Evolutionary conservation across 2,113 vertebrate species (phyloP), one percentile per base, ranked within the genome.

Genomic region (Chroicocephalus ridibundus): DNA sequence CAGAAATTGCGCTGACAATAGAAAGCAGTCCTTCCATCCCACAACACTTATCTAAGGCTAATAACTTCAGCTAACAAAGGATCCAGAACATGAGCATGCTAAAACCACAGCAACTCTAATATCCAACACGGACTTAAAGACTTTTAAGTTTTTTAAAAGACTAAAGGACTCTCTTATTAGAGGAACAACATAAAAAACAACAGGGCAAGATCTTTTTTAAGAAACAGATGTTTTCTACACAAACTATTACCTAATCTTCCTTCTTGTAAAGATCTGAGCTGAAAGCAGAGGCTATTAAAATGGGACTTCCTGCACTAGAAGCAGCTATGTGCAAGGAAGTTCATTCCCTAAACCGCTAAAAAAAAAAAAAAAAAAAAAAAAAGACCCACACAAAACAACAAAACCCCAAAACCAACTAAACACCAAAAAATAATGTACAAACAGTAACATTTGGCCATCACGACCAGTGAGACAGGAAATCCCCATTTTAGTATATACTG

Each of bases 11-110:
- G 0, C 91, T 77, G 72, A 92, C 78, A 95, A 94, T 51, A 91
- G 68, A 88, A 96, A 70, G 84, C 83, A 91, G 92, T 51, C 83
- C 68, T 94, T 74, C 86, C 51, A 86, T 86, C 78, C 86, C 91
- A 92, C 78, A 96, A 80, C 40, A 91, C 83, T 93, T 91, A 93
- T 66, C 95, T 95, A 70, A 68, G 44, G 57, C 81, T 94, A 96
- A 77, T 95, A 94, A 93, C 86, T 93, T 86, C 82, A 95, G 95
- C 94, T 94, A 96, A 94, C 93, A 96, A 95, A 92, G 66, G 83
- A 91, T 89, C 69, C 91, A 88, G 91, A 95, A 90, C 44, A 76
- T 31, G 60, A 96, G 88, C 75, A 83, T 15, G 49, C 75, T 91
- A 93, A 97, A 97, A 95, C 88, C 94, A 94, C 90, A 94, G 84